A percentile compares a stretch with the other conserved stretches of the same genome.
Conservation (phyloP, 2,797 vertebrate genomes). For the Alauda arvensis region DNA sequence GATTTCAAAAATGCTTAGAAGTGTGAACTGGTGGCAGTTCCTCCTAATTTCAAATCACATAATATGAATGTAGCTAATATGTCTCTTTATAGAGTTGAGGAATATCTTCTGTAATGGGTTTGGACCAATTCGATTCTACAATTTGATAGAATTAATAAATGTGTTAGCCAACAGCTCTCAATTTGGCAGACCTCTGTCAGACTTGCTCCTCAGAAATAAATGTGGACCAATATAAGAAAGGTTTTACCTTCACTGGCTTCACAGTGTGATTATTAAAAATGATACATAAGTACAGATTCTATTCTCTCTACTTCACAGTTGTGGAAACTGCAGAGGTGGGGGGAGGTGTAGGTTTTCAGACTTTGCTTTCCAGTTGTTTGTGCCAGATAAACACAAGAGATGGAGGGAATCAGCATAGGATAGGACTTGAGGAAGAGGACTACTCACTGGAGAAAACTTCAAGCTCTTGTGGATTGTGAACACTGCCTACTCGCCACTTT, state of each 20-base stretch:
- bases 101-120: background rate
- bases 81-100: background rate
- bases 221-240: background rate
- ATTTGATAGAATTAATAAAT: background rate
- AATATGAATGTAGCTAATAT: background rate
- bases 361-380: background rate
- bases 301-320: background rate
- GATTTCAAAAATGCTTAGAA: background rate
- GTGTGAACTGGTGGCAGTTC: background rate
- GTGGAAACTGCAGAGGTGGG: background rate
- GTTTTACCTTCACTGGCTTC: background rate
- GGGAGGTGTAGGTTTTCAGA: background rate
- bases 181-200: background rate
- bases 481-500: background rate
- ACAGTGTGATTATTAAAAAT: background rate
- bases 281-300: background rate
- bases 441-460: background rate
- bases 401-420: background rate
- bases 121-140: background rate
- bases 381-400: background rate
- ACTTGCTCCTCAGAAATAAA: background rate
- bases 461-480: background rate
- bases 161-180: background rate
- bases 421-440: background rate
- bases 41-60: background rate